Percentiles rank a stretch among this genome's conserved stretches.
phyloP scores from a whole-genome alignment of 2,888 invertebrate species.

The Cephus spinipes region DNA sequence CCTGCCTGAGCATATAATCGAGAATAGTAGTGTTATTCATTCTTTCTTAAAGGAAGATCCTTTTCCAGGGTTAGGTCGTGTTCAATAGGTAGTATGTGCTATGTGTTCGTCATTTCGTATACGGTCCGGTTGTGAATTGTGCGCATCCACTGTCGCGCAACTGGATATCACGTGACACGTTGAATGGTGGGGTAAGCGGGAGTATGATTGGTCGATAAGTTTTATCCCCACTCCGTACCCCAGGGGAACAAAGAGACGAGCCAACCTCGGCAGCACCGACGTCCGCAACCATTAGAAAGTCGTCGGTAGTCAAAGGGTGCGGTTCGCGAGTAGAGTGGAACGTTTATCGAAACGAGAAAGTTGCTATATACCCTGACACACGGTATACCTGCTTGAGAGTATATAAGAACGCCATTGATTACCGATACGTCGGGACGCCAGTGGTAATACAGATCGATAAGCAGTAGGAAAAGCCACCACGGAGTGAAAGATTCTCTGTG shows the following conservation, averaged over 20 bases:
- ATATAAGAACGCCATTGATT: not conserved
- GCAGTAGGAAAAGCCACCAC: not conserved
- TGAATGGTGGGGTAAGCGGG: conserved; percentile 18
- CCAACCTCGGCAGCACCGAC: conserved; percentile 45
- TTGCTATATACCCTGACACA: not conserved
- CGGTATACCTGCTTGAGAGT: not conserved
- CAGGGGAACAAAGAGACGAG: conserved; percentile 57
- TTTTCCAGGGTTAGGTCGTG: not conserved
- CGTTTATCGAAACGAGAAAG: conserved; percentile 4
- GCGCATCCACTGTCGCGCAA: conserved; percentile 32
- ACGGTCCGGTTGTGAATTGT: not conserved
- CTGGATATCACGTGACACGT: conserved; percentile 34
- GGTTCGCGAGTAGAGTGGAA: conserved; percentile 32
- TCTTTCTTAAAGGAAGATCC: not conserved
- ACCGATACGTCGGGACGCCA: not conserved
- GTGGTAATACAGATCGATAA: not conserved
- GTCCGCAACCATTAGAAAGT: conserved; percentile 58
- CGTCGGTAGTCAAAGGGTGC: conserved; percentile 48
- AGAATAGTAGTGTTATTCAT: not conserved
- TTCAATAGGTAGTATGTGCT: not conserved
- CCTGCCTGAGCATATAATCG: not conserved
- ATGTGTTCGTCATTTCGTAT: not conserved
- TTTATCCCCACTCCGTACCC: conserved; percentile 30
- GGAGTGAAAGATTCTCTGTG: not conserved
- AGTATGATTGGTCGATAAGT: conserved; percentile 35